Base-by-base conservation (phyloP, 1,140 invertebrate genomes). In the Lepidostoma basale region DNA sequence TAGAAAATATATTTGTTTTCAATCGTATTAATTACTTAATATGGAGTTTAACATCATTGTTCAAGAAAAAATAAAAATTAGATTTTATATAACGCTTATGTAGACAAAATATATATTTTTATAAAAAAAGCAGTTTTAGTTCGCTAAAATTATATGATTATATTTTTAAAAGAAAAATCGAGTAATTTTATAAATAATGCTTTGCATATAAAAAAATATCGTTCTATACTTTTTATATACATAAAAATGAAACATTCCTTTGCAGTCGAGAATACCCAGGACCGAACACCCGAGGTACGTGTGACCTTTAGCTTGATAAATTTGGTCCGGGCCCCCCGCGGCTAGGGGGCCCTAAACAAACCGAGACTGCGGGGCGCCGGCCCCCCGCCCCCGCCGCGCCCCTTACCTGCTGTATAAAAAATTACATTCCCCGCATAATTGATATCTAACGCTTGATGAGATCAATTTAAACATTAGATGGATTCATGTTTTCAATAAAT, bases 291-390 rank as follows among this genome's bases (percentile, higher is more conserved):
- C 30, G 8, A 39, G 56, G 45, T 66, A 66, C 40, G 16, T 44
- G 58, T 60, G 70, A 71, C 65, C 69, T 65, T 42, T 65, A 36
- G 40, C 12, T 65, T 72, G 70, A 66, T 66, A 69, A 67, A 72
- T 70, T 68, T 52, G 62, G 62, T 54, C 33, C 47, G 70, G 68
- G 66, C 60, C 72, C 76, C 81, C 80, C 74, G 77, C 72, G 63
- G 44, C 52, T 16, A 33, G 63, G 79, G 33, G 76, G 63, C 75
- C 79, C 78, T 80, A 81, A 82, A 78, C 79, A 83, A 78, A 83
- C 79, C 77, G 81, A 83, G 81, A 83, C 81, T 76, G 81, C 81
- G 80, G 81, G 81, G 77, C 81, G 81, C 80, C 81, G 75, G 74
- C 72, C 76, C 76, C 14, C 26, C 26, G 26, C 75, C 76, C 76